Evolutionary conservation across 1,140 invertebrate genomes (phyloP), one percentile per base, ranked within the genome.

Genomic region (Drosophila tropicalis): DNA sequence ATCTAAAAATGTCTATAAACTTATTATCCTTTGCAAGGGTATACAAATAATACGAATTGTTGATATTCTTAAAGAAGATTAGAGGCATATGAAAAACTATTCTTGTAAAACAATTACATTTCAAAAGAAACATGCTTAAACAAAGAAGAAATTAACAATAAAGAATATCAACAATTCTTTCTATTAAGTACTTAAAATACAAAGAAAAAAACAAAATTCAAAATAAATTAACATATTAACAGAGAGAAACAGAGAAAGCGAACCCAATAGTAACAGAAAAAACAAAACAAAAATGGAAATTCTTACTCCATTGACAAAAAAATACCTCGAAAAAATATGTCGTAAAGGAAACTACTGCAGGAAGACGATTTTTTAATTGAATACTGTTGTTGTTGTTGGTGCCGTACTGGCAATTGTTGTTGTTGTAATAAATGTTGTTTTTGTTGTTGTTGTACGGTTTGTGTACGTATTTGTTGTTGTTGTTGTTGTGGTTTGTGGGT

Each of bases 271-370:
- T 29, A 29, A 77, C 79, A 56, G 41, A 64, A 56, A 29, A 58
- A 79, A 81, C 68, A 36, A 44, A 78, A 86, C 67, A 81, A 70
- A 68, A 79, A 77, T 72, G 68, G 76, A 71, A 74, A 76, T 79
- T 84, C 78, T 91, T 85, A 81, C 82, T 90, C 81, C 82, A 71
- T 74, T 84, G 81, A 91, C 85, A 85, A 83, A 29, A 25, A 29
- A 29, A 92, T 92, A 92, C 90, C 89, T 93, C 91, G 85, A 91
- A 91, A 92, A 81, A 90, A 67, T 69, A 91, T 89, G 92, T 92
- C 90, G 85, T 92, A 90, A 79, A 92, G 89, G 79, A 85, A 92
- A 85, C 79, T 92, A 92, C 91, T 91, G 89, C 91, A 92, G 79
- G 90, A 92, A 79, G 85, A 90, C 81, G 91, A 92, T 91, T 92